Conservation (phyloP, 1,140 invertebrate genomes). For the Ceratina japonica region DNA sequence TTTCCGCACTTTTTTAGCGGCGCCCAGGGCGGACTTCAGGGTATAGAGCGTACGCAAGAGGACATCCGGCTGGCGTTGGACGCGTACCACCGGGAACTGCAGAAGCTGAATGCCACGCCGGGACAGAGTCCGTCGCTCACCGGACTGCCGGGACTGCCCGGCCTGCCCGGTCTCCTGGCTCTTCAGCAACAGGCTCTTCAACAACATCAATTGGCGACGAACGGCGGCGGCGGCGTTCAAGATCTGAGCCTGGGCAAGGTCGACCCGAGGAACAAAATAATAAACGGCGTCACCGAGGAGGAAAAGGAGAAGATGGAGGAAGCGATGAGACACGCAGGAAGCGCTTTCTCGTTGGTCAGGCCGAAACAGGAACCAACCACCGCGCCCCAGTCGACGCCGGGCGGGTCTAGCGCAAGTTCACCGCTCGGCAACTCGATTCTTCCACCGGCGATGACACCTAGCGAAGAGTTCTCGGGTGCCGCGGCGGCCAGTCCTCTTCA, state of each 20-base stretch:
- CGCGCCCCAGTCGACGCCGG: conserved; percentile 82
- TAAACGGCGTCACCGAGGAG: conserved; percentile 85
- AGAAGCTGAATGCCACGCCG: conserved; percentile 87
- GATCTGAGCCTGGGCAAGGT: conserved; percentile 92
- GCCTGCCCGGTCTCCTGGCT: conserved; percentile 84
- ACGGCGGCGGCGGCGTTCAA: conserved; percentile 85
- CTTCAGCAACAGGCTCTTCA: conserved; percentile 87
- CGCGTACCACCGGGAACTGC: conserved; percentile 94
- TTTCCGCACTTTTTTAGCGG: conserved; percentile 91
- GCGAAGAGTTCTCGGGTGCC: conserved; percentile 87
- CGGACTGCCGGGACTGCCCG: conserved; percentile 79
- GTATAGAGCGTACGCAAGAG: conserved; percentile 89
- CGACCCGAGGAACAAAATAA: conserved; percentile 82
- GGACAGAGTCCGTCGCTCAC: conserved; percentile 81
- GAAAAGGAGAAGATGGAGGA: conserved; percentile 85
- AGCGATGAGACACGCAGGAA: conserved; percentile 88
- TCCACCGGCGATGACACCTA: conserved; percentile 87
- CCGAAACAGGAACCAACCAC: conserved; percentile 87
- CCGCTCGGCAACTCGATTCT: conserved; percentile 90
- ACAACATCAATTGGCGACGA: conserved; percentile 81
- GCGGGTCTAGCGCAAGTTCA: conserved; percentile 85
- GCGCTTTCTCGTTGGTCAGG: conserved; percentile 91
- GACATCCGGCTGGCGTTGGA: conserved; percentile 93
- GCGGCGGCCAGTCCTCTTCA: conserved; percentile 95
- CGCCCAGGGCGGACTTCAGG: conserved; percentile 79